phyloP scores from a whole-genome alignment of 2,888 invertebrate species.

The Gastrophysa polygoni region DNA sequence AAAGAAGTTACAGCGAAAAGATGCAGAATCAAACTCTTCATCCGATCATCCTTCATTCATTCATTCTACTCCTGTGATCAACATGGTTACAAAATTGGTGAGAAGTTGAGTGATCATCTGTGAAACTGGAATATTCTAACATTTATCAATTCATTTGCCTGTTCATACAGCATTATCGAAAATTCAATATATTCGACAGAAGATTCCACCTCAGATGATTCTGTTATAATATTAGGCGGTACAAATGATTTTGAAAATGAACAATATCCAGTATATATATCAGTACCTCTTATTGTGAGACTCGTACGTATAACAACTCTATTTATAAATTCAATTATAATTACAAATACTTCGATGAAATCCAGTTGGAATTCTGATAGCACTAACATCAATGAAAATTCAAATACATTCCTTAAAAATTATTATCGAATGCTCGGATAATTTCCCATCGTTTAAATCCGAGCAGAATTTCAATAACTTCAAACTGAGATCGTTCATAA shows the following conservation, averaged over 20 bases:
- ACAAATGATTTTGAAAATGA: slow-evolving; percentile 7
- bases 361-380: too few species aligned
- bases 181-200: slow-evolving; percentile 3
- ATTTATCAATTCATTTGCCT: slow-evolving; percentile 16
- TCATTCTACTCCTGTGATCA: slow-evolving; percentile 16
- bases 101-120: slow-evolving; percentile 11
- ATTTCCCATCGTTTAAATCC: too few species aligned
- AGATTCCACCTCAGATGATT: slow-evolving; percentile 11
- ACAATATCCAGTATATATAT: slow-evolving; percentile 4
- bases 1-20: too few species aligned
- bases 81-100: slow-evolving; percentile 9
- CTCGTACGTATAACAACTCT: not conserved
- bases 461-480: too few species aligned
- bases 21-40: too few species aligned
- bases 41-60: too few species aligned
- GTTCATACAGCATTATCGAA: slow-evolving; percentile 11
- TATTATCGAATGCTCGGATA: too few species aligned
- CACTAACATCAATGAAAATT: too few species aligned
- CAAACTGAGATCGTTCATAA: too few species aligned
- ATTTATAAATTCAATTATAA: slow-evolving; percentile 8
- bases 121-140: slow-evolving; percentile 1
- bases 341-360: not conserved
- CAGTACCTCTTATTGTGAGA: slow-evolving; percentile 10
- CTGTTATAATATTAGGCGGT: slow-evolving; percentile 15
- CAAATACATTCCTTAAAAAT: too few species aligned